phyloP scores from a whole-genome alignment of 1,140 invertebrate genomes.

The Drosophila azteca region DNA sequence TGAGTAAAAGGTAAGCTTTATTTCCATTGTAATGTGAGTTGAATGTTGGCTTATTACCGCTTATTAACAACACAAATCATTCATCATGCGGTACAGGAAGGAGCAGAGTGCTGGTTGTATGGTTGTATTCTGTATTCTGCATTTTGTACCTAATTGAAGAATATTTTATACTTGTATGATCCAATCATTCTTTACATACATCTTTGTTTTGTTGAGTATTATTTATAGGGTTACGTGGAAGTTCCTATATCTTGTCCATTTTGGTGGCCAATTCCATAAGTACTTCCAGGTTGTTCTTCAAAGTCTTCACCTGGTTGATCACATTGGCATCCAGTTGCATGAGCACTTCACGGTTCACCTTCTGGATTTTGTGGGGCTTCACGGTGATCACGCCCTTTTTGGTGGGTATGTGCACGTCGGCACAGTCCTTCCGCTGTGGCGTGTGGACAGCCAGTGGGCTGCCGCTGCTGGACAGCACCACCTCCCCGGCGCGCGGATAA shows the following conservation, averaged over 20 bases:
- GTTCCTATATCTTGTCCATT: background rate
- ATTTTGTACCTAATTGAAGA: conserved; percentile 33
- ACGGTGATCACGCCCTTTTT: conserved; percentile 82
- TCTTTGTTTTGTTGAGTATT: background rate
- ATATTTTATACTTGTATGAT: conserved; percentile 37
- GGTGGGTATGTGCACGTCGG: conserved; percentile 86
- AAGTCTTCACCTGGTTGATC: conserved; percentile 59
- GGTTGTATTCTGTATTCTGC: conserved; percentile 42
- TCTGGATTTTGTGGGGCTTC: conserved; percentile 29
- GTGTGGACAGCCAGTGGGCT: conserved; percentile 82
- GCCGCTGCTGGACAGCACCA: conserved; percentile 86
- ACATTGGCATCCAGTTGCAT: conserved; percentile 47
- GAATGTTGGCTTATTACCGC: too few relatives aligned
- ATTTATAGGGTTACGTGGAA: too few relatives aligned
- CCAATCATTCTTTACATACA: background rate
- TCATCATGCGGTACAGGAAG: conserved; percentile 25
- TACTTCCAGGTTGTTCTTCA: conserved; percentile 63
- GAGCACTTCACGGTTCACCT: too few relatives aligned
- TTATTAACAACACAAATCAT: conserved; percentile 16
- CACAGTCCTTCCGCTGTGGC: conserved; percentile 74
- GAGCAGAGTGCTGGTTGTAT: conserved; percentile 63
- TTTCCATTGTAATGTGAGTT: too few relatives aligned
- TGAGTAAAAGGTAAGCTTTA: too few relatives aligned
- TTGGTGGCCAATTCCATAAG: conserved; percentile 61
- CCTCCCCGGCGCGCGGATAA: conserved; percentile 85